phyloP scores from a whole-genome alignment of 2,113 vertebrate genomes.

The Carollia perspicillata region DNA sequence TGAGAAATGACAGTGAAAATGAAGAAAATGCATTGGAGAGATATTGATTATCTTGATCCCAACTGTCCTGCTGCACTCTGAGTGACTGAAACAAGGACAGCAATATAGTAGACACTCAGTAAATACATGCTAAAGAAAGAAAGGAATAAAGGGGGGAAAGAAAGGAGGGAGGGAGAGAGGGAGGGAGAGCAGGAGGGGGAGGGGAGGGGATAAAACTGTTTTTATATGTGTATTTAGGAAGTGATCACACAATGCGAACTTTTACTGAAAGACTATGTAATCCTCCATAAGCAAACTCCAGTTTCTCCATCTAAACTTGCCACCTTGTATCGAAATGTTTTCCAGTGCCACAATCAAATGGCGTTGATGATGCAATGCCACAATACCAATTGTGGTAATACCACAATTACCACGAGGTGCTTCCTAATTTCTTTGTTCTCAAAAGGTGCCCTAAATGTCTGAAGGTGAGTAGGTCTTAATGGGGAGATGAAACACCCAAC shows the following conservation, averaged over 20 bases:
- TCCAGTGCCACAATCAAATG: neutral
- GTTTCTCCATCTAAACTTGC: neutral
- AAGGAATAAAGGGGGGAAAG: rapidly evolving
- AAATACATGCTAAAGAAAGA: neutral
- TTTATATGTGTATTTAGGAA: neutral
- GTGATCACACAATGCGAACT: neutral
- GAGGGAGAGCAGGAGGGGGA: too few relatives aligned
- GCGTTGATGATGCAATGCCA: neutral
- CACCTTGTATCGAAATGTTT: neutral
- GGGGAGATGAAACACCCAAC: neutral
- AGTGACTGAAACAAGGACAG: neutral
- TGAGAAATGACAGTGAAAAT: too few relatives aligned
- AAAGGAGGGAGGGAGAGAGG: too few relatives aligned
- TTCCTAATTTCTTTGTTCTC: slow-evolving; percentile 33
- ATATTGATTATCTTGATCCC: neutral
- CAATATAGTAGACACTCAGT: neutral
- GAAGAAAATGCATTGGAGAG: neutral
- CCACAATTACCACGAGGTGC: neutral
- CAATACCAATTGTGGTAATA: too few relatives aligned
- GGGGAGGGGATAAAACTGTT: neutral
- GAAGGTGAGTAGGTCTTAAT: neutral
- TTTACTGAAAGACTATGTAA: neutral
- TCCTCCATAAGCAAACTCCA: neutral
- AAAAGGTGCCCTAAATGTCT: neutral
- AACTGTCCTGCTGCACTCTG: neutral